A percentile compares a stretch with the other conserved stretches of the same genome.
Conservation (phyloP, 2,797 vertebrate species). For the Coluber constrictor region DNA sequence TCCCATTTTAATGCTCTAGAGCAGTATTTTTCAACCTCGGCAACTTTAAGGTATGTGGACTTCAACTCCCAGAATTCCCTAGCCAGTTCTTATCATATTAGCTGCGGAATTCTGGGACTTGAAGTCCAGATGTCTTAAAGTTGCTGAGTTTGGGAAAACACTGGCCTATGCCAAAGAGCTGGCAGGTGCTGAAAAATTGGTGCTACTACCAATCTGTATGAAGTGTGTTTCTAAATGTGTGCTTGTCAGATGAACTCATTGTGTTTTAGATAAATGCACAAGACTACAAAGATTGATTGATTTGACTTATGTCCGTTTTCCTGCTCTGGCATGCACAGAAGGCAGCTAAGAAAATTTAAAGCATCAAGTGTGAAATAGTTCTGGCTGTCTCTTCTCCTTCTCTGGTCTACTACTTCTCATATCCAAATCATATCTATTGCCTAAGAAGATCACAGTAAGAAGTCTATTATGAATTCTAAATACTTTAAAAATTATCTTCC, state of each 20-base stretch:
- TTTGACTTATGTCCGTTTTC: not conserved
- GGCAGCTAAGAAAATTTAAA: not conserved
- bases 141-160: not conserved
- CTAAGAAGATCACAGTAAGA: not conserved
- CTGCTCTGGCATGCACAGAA: not conserved
- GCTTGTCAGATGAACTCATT: not conserved
- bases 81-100: not conserved
- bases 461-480: constrained; percentile 9
- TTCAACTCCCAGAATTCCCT: not conserved
- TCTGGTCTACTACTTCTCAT: not conserved
- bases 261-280: not conserved
- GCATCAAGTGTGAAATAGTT: not conserved
- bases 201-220: not conserved
- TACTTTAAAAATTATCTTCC: not conserved
- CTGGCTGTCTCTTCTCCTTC: not conserved
- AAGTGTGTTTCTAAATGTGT: not conserved
- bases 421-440: not conserved
- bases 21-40: not conserved
- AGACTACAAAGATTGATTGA: not conserved
- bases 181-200: not conserved
- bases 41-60: not conserved
- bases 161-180: not conserved
- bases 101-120: not conserved
- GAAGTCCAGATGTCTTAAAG: not conserved
- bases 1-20: not conserved